Percentiles rank a stretch among this genome's conserved stretches.
Evolutionary conservation across 2,888 invertebrate species (phyloP).

Genomic region (Melangyna quadrimaculata): DNA sequence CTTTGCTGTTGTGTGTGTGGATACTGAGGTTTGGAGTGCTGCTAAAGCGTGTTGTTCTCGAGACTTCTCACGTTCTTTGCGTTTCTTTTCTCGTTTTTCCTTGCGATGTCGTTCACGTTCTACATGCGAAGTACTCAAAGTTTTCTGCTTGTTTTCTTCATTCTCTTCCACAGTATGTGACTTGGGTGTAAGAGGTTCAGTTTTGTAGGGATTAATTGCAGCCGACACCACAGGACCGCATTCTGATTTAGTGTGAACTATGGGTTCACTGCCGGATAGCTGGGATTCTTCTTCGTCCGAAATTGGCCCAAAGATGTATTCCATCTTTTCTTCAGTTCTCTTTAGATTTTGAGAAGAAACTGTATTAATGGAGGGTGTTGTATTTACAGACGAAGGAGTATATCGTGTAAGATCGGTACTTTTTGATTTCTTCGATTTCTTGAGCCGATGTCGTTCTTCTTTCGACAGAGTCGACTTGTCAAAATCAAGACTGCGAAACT

Average conservation of each 20-base stretch:
- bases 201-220: slow-evolving; percentile 80
- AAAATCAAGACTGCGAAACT: slow-evolving; percentile 75
- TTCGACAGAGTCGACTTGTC: slow-evolving; percentile 77
- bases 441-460: slow-evolving; percentile 81
- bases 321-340: slow-evolving; percentile 90
- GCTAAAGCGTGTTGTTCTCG: slow-evolving; percentile 77
- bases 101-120: slow-evolving; percentile 80
- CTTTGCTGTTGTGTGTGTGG: slow-evolving; percentile 70
- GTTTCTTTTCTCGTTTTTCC: slow-evolving; percentile 85
- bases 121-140: slow-evolving; percentile 72
- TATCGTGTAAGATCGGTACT: slow-evolving; percentile 75
- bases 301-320: slow-evolving; percentile 92
- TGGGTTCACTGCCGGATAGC: slow-evolving; percentile 75
- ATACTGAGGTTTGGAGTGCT: slow-evolving; percentile 70
- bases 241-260: slow-evolving; percentile 48
- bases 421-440: slow-evolving; percentile 83
- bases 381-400: slow-evolving; percentile 17
- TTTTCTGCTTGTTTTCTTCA: slow-evolving; percentile 76
- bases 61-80: slow-evolving; percentile 84
- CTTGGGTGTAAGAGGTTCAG: slow-evolving; percentile 78
- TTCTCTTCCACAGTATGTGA: slow-evolving; percentile 77
- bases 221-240: slow-evolving; percentile 79
- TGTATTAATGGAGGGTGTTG: slow-evolving; percentile 60
- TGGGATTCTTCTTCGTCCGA: slow-evolving; percentile 87
- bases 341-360: slow-evolving; percentile 50